Conservation (phyloP, 2,888 invertebrate species). For the Philereme transversata region DNA sequence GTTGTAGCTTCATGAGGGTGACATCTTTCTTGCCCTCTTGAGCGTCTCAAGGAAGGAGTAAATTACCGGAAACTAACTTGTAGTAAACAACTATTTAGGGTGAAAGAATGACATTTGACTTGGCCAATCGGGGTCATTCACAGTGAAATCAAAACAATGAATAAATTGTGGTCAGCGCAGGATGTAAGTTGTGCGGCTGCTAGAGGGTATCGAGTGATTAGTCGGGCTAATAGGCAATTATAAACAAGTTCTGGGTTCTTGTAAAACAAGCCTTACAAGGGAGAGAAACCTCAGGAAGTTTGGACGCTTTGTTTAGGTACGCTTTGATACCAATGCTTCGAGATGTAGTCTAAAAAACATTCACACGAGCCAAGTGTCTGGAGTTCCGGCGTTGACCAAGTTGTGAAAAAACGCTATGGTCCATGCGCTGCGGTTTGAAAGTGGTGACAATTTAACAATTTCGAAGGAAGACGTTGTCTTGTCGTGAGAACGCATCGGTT, state of each 20-base stretch:
- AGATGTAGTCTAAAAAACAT: slow-evolving; percentile 18
- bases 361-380: slow-evolving; percentile 25
- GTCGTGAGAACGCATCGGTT: no score
- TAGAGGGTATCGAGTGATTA: slow-evolving; percentile 41
- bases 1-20: slow-evolving; percentile 67
- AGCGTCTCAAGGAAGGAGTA: slow-evolving; percentile 73
- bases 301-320: slow-evolving; percentile 22
- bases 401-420: background rate
- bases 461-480: no score
- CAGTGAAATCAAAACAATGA: slow-evolving; percentile 72
- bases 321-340: slow-evolving; percentile 10
- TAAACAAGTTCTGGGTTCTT: slow-evolving; percentile 32
- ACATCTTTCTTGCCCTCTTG: slow-evolving; percentile 65
- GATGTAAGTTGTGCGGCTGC: slow-evolving; percentile 60
- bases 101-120: slow-evolving; percentile 80
- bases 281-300: slow-evolving; percentile 32
- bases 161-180: slow-evolving; percentile 68
- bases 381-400: slow-evolving; percentile 18
- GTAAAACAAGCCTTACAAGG: slow-evolving; percentile 37
- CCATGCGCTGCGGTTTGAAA: no score
- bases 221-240: slow-evolving; percentile 41
- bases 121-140: slow-evolving; percentile 73
- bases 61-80: slow-evolving; percentile 75
- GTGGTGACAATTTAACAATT: no score
- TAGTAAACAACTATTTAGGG: slow-evolving; percentile 73